Evolutionary conservation across 2,113 vertebrate species (phyloP).

Genomic region (Saccopteryx leptura): DNA sequence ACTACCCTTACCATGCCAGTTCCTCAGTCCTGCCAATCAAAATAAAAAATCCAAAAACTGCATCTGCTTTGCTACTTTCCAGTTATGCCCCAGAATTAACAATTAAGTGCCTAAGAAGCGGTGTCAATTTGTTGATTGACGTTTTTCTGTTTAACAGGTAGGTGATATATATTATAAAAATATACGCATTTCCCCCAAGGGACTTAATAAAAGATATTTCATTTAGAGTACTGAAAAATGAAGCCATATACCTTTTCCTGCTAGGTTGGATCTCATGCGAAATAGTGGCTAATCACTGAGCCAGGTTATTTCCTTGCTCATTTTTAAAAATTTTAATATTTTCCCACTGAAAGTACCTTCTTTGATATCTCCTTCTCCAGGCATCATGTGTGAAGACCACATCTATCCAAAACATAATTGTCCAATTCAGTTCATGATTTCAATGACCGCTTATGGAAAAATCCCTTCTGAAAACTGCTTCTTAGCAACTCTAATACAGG

Average conservation of each 20-base stretch:
- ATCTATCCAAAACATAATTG: neutral
- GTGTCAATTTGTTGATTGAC: conserved; percentile 49
- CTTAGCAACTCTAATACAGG: neutral
- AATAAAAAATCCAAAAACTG: neutral
- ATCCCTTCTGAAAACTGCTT: neutral
- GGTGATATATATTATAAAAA: neutral
- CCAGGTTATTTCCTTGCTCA: neutral
- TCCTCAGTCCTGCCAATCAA: neutral
- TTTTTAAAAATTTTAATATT: neutral
- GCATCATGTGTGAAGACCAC: neutral
- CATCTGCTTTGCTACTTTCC: neutral
- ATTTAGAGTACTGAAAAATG: neutral
- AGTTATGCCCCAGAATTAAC: neutral
- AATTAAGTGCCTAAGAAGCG: neutral
- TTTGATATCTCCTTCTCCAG: neutral
- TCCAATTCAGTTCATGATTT: conserved; percentile 4
- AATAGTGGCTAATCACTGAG: neutral
- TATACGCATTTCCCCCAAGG: neutral
- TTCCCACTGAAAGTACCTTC: conserved; percentile 7
- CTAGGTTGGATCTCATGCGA: neutral
- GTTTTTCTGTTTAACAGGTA: conserved; percentile 43
- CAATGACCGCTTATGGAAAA: conserved; percentile 11
- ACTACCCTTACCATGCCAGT: neutral
- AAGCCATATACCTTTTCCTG: conserved; percentile 1
- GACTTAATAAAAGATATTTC: neutral